Conservation (phyloP, 2,888 invertebrate species). For the Minunthozetes semirufus region DNA sequence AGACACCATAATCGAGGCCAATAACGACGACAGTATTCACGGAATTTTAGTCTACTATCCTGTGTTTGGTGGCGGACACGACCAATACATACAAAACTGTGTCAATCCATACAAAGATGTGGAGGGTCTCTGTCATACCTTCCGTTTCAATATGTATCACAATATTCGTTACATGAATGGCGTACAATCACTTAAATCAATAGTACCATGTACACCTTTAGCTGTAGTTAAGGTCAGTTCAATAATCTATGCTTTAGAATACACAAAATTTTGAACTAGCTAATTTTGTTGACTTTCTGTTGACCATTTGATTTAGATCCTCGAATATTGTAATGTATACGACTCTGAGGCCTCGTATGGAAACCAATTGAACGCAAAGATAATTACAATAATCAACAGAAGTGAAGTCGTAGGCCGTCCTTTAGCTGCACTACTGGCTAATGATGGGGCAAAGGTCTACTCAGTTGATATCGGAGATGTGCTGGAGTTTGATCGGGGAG, state of each 20-base stretch:
- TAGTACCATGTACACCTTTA: conserved; percentile 39
- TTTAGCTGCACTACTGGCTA: conserved; percentile 37
- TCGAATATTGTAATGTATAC: conserved; percentile 36
- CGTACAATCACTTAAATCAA: conserved; percentile 32
- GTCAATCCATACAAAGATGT: conserved; percentile 38
- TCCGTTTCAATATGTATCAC: conserved; percentile 39
- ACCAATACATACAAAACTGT: conserved; percentile 39
- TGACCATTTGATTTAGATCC: conserved; percentile 30
- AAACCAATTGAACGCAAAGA: conserved; percentile 36
- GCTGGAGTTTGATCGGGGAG: conserved; percentile 34
- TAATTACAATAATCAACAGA: conserved; percentile 36
- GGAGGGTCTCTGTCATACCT: conserved; percentile 38
- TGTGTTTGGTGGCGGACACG: conserved; percentile 38
- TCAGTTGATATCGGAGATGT: conserved; percentile 35
- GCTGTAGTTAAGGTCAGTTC: conserved; percentile 36
- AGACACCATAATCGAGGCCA: conserved; percentile 36
- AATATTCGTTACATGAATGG: conserved; percentile 37
- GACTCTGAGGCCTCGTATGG: conserved; percentile 34
- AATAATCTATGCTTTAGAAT: too few relatives aligned
- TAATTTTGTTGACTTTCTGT: too few relatives aligned
- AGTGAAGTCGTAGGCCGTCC: conserved; percentile 38
- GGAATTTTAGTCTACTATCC: conserved; percentile 39
- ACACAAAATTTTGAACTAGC: too few relatives aligned
- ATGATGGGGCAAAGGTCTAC: conserved; percentile 37
- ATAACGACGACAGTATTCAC: conserved; percentile 36